phyloP scores from a whole-genome alignment of 2,888 invertebrate genomes.

The Apodemia hepburni region DNA sequence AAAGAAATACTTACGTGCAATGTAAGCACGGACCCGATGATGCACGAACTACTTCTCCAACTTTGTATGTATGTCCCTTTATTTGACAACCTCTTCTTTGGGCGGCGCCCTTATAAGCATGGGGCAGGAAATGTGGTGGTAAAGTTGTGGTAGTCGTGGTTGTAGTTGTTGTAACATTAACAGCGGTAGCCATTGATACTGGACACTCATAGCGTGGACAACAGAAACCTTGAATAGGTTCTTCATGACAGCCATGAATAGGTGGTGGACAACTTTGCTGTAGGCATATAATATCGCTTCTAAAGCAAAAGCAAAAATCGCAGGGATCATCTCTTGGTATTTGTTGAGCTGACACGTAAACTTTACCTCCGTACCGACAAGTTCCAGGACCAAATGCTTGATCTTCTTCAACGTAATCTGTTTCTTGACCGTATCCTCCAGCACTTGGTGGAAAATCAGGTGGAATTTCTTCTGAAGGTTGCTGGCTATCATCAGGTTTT shows the following conservation, averaged over 20 bases:
- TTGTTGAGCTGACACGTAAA: slow-evolving; percentile 96
- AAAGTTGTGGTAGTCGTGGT: slow-evolving; percentile 92
- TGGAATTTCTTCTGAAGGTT: slow-evolving; percentile 54
- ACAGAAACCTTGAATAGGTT: slow-evolving; percentile 95
- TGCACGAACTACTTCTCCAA: slow-evolving; percentile 91
- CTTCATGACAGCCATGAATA: slow-evolving; percentile 94
- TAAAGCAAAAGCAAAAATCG: slow-evolving; percentile 98
- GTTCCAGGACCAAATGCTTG: slow-evolving; percentile 93
- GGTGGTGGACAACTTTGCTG: slow-evolving; percentile 98
- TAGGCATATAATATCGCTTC: slow-evolving; percentile 96
- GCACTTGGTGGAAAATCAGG: slow-evolving; percentile 56
- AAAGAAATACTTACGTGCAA: slow-evolving; percentile 90
- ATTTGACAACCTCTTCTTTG: slow-evolving; percentile 91
- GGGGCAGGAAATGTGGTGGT: slow-evolving; percentile 90
- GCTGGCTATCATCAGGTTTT: slow-evolving; percentile 49
- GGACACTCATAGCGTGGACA: slow-evolving; percentile 97
- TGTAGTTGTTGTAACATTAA: slow-evolving; percentile 92
- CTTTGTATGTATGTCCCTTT: slow-evolving; percentile 90
- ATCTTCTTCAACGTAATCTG: slow-evolving; percentile 89
- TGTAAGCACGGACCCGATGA: slow-evolving; percentile 96
- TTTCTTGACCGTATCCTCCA: slow-evolving; percentile 71
- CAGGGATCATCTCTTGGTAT: slow-evolving; percentile 97
- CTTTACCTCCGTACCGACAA: slow-evolving; percentile 94
- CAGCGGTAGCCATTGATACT: slow-evolving; percentile 90
- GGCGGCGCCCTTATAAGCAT: slow-evolving; percentile 88